Percentiles rank a stretch among this genome's conserved stretches.
These are phyloP conservation scores for Bedellia somnulentella DNA, from an alignment of 2,888 invertebrate genomes.

Conservation along the genomic window DNA sequence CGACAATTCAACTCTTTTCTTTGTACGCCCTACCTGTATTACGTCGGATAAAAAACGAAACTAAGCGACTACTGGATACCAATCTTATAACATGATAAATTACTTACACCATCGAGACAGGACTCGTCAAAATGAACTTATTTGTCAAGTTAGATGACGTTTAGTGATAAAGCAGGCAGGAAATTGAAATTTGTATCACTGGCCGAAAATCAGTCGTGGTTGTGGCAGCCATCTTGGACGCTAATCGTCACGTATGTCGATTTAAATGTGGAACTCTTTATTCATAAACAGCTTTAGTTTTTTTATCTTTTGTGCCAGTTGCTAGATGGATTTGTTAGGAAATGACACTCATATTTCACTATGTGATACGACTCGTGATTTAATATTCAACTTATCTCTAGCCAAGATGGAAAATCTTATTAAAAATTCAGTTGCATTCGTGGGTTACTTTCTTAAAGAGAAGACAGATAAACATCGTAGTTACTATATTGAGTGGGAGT, in stretches of 20 bases:
- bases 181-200: constrained; percentile 58
- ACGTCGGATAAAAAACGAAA: too few species aligned
- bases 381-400: too few species aligned
- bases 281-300: constrained; percentile 27
- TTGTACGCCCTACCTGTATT: constrained; percentile 4
- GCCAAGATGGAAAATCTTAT: too few species aligned
- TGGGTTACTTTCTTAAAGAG: too few species aligned
- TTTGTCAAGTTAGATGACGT: constrained; percentile 55
- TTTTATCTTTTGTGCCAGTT: constrained; percentile 20
- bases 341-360: constrained; percentile 20
- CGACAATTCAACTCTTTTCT: too few species aligned
- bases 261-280: constrained; percentile 51
- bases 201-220: constrained; percentile 42
- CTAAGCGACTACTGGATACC: constrained; percentile 19
- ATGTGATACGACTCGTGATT: too few species aligned
- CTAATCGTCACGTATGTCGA: constrained; percentile 38
- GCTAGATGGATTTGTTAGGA: constrained; percentile 32
- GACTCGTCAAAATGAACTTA: constrained; percentile 56
- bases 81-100: constrained; percentile 37
- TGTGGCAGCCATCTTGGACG: constrained; percentile 42
- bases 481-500: too few species aligned
- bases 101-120: constrained; percentile 29
- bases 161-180: constrained; percentile 45
- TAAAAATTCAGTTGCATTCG: too few species aligned
- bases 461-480: too few species aligned